These are phyloP conservation scores for Tinea trinotella DNA, from an alignment of 2,888 invertebrate genomes.

Conservation along the genomic window DNA sequence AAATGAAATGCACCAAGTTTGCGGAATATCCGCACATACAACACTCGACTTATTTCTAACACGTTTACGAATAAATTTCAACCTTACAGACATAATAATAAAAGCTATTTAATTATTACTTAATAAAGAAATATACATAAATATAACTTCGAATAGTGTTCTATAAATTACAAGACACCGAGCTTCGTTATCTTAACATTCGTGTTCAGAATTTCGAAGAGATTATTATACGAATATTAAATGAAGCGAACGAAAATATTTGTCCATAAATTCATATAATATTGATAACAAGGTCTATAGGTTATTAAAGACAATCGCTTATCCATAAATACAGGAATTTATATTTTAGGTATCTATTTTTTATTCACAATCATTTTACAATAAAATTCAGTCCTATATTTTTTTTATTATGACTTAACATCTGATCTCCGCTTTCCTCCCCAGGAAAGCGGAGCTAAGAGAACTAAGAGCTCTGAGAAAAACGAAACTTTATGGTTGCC, in stretches of 20 bases:
- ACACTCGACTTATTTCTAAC: constrained; percentile 10
- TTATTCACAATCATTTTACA: no score
- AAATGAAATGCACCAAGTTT: constrained; percentile 57
- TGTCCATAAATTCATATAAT: no score
- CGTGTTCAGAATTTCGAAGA: constrained; percentile 60
- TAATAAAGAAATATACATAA: not conserved
- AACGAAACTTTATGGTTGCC: no score
- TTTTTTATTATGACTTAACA: no score
- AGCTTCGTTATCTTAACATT: constrained; percentile 57
- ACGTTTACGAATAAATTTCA: not conserved
- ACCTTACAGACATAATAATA: not conserved
- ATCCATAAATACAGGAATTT: no score
- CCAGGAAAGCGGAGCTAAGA: no score
- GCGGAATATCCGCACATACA: constrained; percentile 33
- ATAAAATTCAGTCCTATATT: no score
- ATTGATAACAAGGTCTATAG: no score
- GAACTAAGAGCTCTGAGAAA: no score
- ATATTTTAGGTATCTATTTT: no score
- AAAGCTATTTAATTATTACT: not conserved
- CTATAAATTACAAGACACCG: constrained; percentile 60
- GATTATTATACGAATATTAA: constrained; percentile 60
- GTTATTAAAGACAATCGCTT: no score
- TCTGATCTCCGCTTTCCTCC: no score
- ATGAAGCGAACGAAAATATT: constrained; percentile 29
- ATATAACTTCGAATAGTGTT: constrained; percentile 41